These are phyloP conservation scores for Cryptocephalus primarius DNA, from an alignment of 2,888 invertebrate species.

Conservation along the genomic window DNA sequence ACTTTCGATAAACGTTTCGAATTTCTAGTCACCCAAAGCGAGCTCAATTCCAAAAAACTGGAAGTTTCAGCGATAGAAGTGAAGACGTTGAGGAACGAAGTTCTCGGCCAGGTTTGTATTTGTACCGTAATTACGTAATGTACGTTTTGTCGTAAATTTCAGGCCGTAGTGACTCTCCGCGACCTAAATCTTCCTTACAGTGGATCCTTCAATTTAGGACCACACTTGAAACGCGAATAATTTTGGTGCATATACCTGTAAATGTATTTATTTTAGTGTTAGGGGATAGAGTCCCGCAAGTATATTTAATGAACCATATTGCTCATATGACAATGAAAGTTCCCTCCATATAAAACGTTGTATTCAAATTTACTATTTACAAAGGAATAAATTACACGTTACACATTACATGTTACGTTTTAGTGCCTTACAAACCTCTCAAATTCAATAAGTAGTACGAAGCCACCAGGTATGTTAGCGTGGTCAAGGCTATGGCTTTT, in stretches of 20 bases:
- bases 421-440: no score
- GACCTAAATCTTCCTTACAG: conserved; percentile 46
- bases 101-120: conserved; percentile 61
- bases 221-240: conserved; percentile 4
- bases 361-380: no score
- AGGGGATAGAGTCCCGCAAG: neutral
- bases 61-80: conserved; percentile 83
- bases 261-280: neutral
- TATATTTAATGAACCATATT: neutral
- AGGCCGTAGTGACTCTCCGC: conserved; percentile 53
- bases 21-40: conserved; percentile 70
- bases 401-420: no score
- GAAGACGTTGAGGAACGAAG: conserved; percentile 66
- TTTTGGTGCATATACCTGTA: no score
- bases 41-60: conserved; percentile 61
- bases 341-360: no score
- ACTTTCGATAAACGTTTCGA: conserved; percentile 84
- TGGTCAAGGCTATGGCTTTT: no score
- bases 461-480: no score
- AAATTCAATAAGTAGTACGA: no score
- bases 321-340: neutral
- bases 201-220: conserved; percentile 6
- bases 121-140: no score
- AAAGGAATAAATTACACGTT: no score
- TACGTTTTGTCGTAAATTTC: conserved; percentile 24